Conservation (phyloP, 2,113 vertebrate species). For the Theristicus caerulescens region DNA sequence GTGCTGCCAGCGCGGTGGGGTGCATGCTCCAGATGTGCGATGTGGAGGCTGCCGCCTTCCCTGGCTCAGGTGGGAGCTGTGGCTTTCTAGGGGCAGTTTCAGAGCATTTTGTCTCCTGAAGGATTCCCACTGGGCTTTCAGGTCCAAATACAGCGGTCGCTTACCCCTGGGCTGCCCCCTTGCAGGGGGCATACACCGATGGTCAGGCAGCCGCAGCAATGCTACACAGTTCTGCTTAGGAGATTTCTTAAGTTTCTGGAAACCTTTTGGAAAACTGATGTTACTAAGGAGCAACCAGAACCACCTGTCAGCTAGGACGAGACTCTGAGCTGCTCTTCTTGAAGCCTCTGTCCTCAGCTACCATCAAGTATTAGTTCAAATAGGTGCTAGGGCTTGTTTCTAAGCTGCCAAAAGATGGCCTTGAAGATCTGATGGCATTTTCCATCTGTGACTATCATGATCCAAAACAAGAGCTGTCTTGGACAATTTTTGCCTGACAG, state of each 20-base stretch:
- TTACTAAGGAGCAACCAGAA: background rate
- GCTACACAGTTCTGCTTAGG: background rate
- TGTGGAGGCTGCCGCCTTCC: background rate
- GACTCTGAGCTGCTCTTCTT: background rate
- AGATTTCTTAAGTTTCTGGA: background rate
- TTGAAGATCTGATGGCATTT: slow-evolving; percentile 13
- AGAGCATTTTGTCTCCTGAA: background rate
- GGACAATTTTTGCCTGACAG: background rate
- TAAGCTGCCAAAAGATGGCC: background rate
- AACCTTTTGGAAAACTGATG: background rate
- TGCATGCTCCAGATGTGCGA: rapidly evolving
- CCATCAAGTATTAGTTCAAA: background rate
- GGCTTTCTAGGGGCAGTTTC: background rate
- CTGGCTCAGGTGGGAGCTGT: background rate
- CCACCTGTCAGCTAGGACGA: background rate
- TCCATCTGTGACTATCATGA: background rate
- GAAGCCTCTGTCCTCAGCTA: background rate
- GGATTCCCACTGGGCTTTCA: background rate
- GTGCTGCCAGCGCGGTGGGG: rapidly evolving
- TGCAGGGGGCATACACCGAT: rapidly evolving
- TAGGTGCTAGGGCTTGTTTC: background rate
- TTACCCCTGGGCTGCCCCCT: background rate
- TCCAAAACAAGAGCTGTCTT: background rate
- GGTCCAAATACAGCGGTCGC: background rate
- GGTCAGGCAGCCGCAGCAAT: background rate